phyloP scores from a whole-genome alignment of 92 coral and sea anemone species.

The Palythoa caribaeorum region DNA sequence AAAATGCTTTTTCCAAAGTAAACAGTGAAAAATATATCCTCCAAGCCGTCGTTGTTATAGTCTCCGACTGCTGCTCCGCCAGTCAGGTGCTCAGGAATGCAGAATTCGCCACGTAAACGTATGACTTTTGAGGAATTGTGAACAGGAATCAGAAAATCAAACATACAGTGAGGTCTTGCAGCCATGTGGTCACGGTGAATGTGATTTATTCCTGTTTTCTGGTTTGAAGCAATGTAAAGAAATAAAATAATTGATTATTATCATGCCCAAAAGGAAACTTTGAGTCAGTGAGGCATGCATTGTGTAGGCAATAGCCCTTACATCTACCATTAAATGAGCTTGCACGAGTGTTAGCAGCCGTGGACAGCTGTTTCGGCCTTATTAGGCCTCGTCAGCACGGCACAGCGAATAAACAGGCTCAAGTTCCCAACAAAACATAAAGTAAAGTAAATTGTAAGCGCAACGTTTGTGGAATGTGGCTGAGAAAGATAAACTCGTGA shows the following conservation, averaged over 20 bases:
- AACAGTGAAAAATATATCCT: conserved; percentile 89
- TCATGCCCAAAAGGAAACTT: too few species aligned
- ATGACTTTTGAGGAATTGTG: conserved; percentile 73
- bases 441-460: too few species aligned
- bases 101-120: conserved; percentile 83
- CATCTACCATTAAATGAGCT: too few species aligned
- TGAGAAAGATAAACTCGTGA: too few species aligned
- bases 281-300: too few species aligned
- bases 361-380: too few species aligned
- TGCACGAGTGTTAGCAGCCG: too few species aligned
- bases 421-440: too few species aligned
- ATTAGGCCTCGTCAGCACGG: too few species aligned
- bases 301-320: too few species aligned
- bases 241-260: not conserved
- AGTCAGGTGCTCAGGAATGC: conserved; percentile 92
- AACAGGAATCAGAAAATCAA: conserved; percentile 88
- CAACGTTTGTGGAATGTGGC: too few species aligned
- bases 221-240: not conserved
- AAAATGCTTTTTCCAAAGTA: conserved; percentile 78
- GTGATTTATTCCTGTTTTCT: conserved; percentile 87
- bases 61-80: conserved; percentile 99
- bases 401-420: too few species aligned
- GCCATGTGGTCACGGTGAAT: conserved; percentile 86
- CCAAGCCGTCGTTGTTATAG: conserved; percentile 90
- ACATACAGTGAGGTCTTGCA: conserved; percentile 84